Evolutionary conservation across 2,888 invertebrate genomes (phyloP).

Genomic region (Ptilodon capucinus): DNA sequence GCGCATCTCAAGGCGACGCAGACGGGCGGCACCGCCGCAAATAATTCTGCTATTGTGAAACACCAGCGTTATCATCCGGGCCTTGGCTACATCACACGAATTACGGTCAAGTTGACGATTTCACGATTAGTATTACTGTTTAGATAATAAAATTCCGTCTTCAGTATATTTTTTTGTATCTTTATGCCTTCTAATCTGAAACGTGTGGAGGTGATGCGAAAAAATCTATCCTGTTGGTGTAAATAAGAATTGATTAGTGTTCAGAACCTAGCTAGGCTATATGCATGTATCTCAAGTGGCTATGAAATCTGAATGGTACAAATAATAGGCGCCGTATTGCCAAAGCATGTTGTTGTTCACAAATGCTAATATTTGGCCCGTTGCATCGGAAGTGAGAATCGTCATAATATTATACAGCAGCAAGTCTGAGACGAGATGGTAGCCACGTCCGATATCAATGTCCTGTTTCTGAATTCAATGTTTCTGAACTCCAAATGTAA

Average conservation of each 20-base stretch:
- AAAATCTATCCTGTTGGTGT: too few species aligned
- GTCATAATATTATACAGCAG: too few species aligned
- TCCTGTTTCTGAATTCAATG: conserved; percentile 38
- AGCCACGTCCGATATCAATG: neutral
- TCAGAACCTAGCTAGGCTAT: too few species aligned
- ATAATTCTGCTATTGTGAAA: conserved; percentile 83
- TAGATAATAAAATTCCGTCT: conserved; percentile 62
- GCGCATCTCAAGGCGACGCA: conserved; percentile 73
- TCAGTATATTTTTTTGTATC: conserved; percentile 12
- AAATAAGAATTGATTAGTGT: too few species aligned
- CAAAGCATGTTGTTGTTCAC: too few species aligned
- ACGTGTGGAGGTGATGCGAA: too few species aligned
- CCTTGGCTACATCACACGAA: conserved; percentile 79
- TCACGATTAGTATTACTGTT: conserved; percentile 68
- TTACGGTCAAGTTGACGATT: conserved; percentile 82
- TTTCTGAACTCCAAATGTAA: conserved; percentile 61
- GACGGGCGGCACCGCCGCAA: conserved; percentile 63
- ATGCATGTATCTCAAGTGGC: too few species aligned
- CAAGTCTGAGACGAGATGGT: neutral
- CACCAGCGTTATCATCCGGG: conserved; percentile 68
- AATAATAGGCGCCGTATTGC: too few species aligned
- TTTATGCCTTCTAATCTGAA: neutral
- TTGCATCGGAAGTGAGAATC: too few species aligned
- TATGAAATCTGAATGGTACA: too few species aligned
- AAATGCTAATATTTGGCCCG: too few species aligned